Conservation (phyloP, 2,888 invertebrate species). For the Papilio demoleus region DNA sequence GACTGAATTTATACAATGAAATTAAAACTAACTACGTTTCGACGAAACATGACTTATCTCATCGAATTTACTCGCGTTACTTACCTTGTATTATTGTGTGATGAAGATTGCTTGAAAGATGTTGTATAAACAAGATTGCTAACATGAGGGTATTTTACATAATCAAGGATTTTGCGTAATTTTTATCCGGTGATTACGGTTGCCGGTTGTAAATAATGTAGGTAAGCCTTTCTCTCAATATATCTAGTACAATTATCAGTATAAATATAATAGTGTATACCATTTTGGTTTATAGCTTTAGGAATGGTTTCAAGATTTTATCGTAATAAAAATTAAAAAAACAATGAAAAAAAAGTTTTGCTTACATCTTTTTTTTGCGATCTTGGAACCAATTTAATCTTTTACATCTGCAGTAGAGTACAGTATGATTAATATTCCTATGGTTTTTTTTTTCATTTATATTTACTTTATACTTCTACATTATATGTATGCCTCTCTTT, state of each 20-base stretch:
- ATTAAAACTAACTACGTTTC: constrained; percentile 37
- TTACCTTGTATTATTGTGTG: constrained; percentile 38
- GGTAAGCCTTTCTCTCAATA: constrained; percentile 9
- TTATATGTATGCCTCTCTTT: background rate
- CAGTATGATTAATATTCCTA: background rate
- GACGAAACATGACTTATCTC: constrained; percentile 37
- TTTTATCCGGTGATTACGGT: background rate
- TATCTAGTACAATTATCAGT: background rate
- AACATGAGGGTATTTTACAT: constrained; percentile 24
- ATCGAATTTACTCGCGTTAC: constrained; percentile 54
- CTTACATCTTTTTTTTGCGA: background rate
- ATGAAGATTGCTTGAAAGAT: constrained; percentile 37
- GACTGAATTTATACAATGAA: constrained; percentile 48
- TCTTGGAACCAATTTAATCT: background rate
- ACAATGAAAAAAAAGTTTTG: background rate
- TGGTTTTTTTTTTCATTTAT: background rate
- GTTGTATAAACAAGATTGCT: constrained; percentile 42
- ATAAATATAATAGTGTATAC: background rate
- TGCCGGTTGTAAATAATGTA: constrained; percentile 23
- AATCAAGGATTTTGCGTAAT: constrained; percentile 12
- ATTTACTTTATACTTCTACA: background rate
- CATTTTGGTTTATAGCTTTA: background rate
- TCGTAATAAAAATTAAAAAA: background rate
- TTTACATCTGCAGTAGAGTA: background rate
- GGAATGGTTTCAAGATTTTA: background rate